Percentiles rank a stretch among this genome's conserved stretches.
These are phyloP conservation scores for Hypomesus transpacificus DNA, from an alignment of 2,113 vertebrate species.

Conservation along the genomic window DNA sequence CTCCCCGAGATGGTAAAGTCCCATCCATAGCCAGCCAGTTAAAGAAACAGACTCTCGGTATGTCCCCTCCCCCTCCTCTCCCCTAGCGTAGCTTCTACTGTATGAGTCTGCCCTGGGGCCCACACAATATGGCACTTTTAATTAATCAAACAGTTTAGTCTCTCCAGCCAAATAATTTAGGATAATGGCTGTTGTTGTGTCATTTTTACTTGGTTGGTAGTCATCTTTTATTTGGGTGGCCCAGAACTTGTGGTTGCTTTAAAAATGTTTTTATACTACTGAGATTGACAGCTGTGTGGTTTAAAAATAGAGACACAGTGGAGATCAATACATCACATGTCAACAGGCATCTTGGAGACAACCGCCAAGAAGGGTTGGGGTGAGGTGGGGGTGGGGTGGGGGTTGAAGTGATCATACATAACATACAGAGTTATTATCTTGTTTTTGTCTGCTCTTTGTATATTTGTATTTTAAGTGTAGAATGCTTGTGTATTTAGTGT, in stretches of 20 bases:
- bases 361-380: neutral
- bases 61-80: conserved; percentile 7
- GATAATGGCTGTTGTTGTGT: conserved; percentile 4
- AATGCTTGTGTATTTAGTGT: neutral
- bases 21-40: conserved; percentile 18
- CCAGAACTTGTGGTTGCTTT: neutral
- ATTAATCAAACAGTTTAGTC: conserved; percentile 57
- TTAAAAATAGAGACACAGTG: neutral
- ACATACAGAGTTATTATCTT: neutral
- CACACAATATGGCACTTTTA: conserved; percentile 71
- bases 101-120: conserved; percentile 76
- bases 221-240: too few species aligned
- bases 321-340: conserved; percentile 7
- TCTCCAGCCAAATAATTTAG: conserved; percentile 11
- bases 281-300: neutral
- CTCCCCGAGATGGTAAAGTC: conserved; percentile 25
- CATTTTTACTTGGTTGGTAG: conserved; percentile 10
- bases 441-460: neutral
- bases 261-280: neutral
- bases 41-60: conserved; percentile 32
- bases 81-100: conserved; percentile 66
- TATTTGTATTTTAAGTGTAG: conserved; percentile 4
- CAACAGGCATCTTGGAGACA: neutral
- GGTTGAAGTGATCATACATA: neutral
- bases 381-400: neutral